Evolutionary conservation across 1,140 invertebrate species (phyloP).

Genomic region (Cryptotermes secundus): DNA sequence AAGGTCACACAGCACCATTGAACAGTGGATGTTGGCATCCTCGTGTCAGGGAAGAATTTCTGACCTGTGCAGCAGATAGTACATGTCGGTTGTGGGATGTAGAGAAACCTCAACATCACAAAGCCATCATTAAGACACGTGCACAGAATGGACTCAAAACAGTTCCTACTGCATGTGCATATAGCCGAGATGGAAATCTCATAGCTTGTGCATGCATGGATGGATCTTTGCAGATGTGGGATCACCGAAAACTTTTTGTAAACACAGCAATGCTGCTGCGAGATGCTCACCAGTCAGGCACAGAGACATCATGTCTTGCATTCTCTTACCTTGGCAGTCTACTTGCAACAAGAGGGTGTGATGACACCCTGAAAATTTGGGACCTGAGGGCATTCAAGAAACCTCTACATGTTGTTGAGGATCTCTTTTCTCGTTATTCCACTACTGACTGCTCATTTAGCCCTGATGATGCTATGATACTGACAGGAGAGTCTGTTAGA

Average conservation of each 20-base stretch:
- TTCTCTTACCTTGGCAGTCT: conserved; percentile 87
- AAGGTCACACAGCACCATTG: conserved; percentile 92
- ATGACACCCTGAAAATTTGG: conserved; percentile 95
- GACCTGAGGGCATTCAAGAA: conserved; percentile 84
- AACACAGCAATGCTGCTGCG: conserved; percentile 78
- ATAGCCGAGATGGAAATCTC: conserved; percentile 83
- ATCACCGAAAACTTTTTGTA: conserved; percentile 80
- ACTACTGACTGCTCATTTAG: conserved; percentile 93
- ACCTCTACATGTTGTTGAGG: conserved; percentile 65
- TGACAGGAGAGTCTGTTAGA: conserved; percentile 83
- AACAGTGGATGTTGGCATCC: conserved; percentile 95
- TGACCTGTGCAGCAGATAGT: conserved; percentile 91
- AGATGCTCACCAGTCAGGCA: conserved; percentile 77
- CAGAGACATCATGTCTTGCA: conserved; percentile 78
- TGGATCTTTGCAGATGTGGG: conserved; percentile 98
- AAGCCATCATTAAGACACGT: conserved; percentile 85
- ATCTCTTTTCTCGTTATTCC: conserved; percentile 83
- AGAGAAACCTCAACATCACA: conserved; percentile 73
- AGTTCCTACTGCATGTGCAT: conserved; percentile 80
- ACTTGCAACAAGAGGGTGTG: conserved; percentile 81
- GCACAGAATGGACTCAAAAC: conserved; percentile 86
- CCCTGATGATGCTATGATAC: conserved; percentile 86
- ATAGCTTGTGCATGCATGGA: conserved; percentile 91
- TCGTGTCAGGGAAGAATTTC: conserved; percentile 84
- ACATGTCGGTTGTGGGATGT: conserved; percentile 91